Base-by-base conservation (phyloP, 2,797 vertebrate species). In the Delichon dasypus region DNA sequence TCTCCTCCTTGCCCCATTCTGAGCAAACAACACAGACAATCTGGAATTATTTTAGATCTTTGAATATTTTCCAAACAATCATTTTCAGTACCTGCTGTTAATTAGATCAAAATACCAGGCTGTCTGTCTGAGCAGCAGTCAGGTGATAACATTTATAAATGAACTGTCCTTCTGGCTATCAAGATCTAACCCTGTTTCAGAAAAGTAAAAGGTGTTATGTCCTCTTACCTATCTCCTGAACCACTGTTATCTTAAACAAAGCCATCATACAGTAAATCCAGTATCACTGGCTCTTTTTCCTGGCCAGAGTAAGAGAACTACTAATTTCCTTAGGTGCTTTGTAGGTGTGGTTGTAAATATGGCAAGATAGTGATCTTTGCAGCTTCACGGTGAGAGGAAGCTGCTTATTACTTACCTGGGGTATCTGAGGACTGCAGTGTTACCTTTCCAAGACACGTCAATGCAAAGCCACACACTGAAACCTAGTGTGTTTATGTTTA, bases 161-260 rank as follows among this genome's bases (percentile, higher is more conserved):
- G 48, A 91, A 94, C 71, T n/a, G 4, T 47, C 60, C 75, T 91
- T 26, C 83, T 85, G 84, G 27, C 45, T 85, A 85, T 66, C 71
- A 70, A 85, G 83, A 91, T 42, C 47, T 55, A 50, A 53, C 68
- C 53, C 51, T 57, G 64, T 67, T 93, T 82, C 71, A 87, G 88
- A 50, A 96, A 96, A 96, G 94, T 94, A 96, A 96, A 96, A 96
- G 95, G 94, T 44, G 21, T 10, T 67, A 32, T 13, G 87, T 90
- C 84, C 71, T 94, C 74, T 86, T 67, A 50, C 90, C 53, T 62
- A 70, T 90, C 93, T 82, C 70, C 64, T 60, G 34, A 87, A 82
- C 77, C 75, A 80, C 88, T 79, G 45, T 74, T 64, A 89, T 76
- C 38, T 61, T 76, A 62, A 84, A 81, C n/a, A 83, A 94, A 91